Conservation (phyloP, 2,113 vertebrate species). For the Globicephala melas region DNA sequence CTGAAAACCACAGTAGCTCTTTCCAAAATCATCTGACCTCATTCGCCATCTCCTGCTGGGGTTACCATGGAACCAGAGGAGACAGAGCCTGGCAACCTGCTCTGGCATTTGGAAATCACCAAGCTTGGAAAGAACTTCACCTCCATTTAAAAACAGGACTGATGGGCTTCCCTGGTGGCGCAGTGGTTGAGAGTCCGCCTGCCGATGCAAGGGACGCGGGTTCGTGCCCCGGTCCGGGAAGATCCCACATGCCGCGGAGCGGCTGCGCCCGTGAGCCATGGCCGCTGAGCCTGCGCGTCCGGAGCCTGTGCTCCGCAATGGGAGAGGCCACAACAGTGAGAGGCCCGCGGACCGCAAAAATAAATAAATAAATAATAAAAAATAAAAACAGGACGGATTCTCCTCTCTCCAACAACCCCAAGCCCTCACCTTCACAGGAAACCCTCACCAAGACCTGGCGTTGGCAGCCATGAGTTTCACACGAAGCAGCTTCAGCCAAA, state of each 20-base stretch:
- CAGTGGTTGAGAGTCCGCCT: too few species aligned
- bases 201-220: too few species aligned
- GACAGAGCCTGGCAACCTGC: neutral
- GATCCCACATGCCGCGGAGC: too few species aligned
- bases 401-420: neutral
- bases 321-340: too few species aligned
- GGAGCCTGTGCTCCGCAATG: too few species aligned
- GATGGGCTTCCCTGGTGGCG: too few species aligned
- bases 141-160: neutral
- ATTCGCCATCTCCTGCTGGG: neutral
- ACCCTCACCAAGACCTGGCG: neutral
- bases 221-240: too few species aligned
- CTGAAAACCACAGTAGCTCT: constrained; percentile 4
- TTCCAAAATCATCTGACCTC: neutral
- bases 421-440: constrained; percentile 20
- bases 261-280: too few species aligned
- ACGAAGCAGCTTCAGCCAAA: constrained; percentile 54
- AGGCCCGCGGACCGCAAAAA: too few species aligned
- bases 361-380: too few species aligned
- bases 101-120: neutral
- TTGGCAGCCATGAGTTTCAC: constrained; percentile 54
- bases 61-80: neutral
- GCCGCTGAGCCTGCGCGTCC: too few species aligned
- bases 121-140: constrained; percentile 16
- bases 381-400: neutral